A percentile compares a stretch with the other conserved stretches of the same genome.
Conservation (phyloP, 2,888 invertebrate species). For the Trilocha varians region DNA sequence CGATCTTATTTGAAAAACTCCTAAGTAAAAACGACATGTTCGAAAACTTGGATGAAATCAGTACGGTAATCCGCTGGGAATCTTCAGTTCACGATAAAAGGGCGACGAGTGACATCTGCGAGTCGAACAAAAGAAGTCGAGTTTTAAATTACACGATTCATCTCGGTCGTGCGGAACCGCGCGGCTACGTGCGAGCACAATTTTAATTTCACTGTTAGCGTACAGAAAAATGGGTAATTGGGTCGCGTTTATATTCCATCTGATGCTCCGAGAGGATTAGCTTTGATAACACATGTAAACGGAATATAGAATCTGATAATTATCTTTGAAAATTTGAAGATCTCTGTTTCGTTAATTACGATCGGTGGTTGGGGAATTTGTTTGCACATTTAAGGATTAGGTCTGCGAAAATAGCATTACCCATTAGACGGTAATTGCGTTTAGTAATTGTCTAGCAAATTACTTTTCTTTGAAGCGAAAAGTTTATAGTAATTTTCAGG, state of each 20-base stretch:
- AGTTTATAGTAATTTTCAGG: neutral
- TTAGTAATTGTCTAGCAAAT: neutral
- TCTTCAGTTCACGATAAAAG: slow-evolving; percentile 23
- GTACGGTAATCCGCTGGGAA: slow-evolving; percentile 20
- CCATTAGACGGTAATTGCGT: neutral
- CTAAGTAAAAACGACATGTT: slow-evolving; percentile 3
- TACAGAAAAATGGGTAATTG: slow-evolving; percentile 52
- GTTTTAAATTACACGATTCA: slow-evolving; percentile 60
- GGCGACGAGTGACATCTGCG: slow-evolving; percentile 36
- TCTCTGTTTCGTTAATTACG: too few relatives aligned
- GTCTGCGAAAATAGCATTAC: neutral
- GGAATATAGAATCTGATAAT: too few relatives aligned
- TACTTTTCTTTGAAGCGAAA: neutral
- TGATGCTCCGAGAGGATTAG: slow-evolving; percentile 13
- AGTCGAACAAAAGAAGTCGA: slow-evolving; percentile 39
- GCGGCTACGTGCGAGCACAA: slow-evolving; percentile 12
- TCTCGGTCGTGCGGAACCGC: slow-evolving; percentile 25
- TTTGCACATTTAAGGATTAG: neutral
- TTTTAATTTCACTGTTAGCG: slow-evolving; percentile 48
- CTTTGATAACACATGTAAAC: too few relatives aligned
- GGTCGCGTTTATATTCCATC: slow-evolving; percentile 27
- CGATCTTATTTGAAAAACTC: neutral
- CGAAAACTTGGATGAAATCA: slow-evolving; percentile 21
- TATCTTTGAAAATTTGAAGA: too few relatives aligned
- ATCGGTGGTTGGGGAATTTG: neutral